Conservation (phyloP, 1,140 invertebrate species). For the Leptopilina clavipes region DNA sequence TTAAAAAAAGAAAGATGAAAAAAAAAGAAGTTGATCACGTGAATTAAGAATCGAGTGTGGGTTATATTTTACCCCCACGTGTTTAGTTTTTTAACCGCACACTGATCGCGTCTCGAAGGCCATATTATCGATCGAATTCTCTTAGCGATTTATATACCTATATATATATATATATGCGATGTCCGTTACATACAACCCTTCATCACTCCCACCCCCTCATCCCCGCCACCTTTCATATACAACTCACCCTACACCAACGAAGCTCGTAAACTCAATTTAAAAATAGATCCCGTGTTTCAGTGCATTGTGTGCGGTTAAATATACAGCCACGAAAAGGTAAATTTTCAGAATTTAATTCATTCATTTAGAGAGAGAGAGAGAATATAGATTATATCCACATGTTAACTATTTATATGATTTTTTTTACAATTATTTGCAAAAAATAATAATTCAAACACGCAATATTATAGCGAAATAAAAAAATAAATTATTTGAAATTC, state of each 20-base stretch:
- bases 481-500: too few species aligned
- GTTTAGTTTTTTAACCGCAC: slow-evolving; percentile 2
- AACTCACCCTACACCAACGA: not conserved
- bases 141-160: not conserved
- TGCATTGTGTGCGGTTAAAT: not conserved
- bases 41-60: not conserved
- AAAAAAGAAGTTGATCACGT: not conserved
- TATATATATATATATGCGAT: too few species aligned
- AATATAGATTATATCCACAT: not conserved
- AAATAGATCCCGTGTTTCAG: slow-evolving; percentile 5
- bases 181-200: not conserved
- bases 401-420: not conserved
- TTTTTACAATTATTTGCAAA: not conserved
- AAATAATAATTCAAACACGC: too few species aligned
- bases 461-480: too few species aligned
- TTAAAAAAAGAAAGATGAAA: too few species aligned
- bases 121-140: slow-evolving; percentile 12
- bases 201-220: not conserved
- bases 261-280: slow-evolving; percentile 14
- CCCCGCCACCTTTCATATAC: not conserved
- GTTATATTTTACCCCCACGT: not conserved
- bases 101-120: slow-evolving; percentile 2
- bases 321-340: not conserved
- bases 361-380: not conserved
- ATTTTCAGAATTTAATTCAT: not conserved